phyloP scores from a whole-genome alignment of 2,888 invertebrate species.

The Choreutis nemorana region DNA sequence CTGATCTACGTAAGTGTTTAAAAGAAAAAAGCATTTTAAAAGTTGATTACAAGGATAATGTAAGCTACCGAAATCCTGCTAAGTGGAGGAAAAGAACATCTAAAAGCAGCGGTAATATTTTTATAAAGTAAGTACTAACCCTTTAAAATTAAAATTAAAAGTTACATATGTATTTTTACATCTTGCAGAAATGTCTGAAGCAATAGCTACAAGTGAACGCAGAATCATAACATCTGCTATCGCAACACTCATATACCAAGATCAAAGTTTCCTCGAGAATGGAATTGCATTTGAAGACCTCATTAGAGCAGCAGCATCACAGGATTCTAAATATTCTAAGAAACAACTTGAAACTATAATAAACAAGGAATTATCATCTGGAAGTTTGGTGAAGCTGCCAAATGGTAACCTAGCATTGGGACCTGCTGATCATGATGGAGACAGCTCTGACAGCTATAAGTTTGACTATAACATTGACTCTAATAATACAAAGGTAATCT shows the following conservation, averaged over 20 bases:
- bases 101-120: too few species aligned
- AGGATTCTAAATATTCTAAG: constrained; percentile 70
- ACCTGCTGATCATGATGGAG: constrained; percentile 66
- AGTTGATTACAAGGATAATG: constrained; percentile 87
- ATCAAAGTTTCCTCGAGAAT: constrained; percentile 74
- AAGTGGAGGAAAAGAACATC: constrained; percentile 67
- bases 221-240: constrained; percentile 73
- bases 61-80: constrained; percentile 84
- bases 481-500: constrained; percentile 46
- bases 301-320: constrained; percentile 69
- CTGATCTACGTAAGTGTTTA: constrained; percentile 77
- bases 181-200: constrained; percentile 51
- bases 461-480: constrained; percentile 50
- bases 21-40: constrained; percentile 78
- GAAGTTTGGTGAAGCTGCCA: constrained; percentile 71
- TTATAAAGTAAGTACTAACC: too few species aligned
- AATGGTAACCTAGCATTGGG: constrained; percentile 76
- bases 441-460: constrained; percentile 58
- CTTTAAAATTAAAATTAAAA: too few species aligned
- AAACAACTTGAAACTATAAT: constrained; percentile 71
- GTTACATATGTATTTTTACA: constrained; percentile 3
- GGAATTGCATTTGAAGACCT: constrained; percentile 76
- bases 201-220: constrained; percentile 49
- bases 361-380: constrained; percentile 73
- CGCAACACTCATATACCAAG: constrained; percentile 74